Evolutionary conservation across 1,140 invertebrate species (phyloP).

Genomic region (Polypedilum vanderplanki): DNA sequence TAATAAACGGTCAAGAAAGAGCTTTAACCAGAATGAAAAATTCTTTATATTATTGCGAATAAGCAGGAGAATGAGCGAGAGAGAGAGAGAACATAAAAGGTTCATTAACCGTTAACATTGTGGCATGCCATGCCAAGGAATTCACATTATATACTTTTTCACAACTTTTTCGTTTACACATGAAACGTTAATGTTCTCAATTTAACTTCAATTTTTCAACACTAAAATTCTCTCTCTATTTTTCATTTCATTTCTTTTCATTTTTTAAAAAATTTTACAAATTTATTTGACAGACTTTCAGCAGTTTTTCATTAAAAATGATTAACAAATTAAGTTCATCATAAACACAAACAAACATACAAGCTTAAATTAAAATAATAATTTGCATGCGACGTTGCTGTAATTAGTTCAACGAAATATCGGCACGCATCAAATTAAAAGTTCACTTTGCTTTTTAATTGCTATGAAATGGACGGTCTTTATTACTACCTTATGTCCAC

Average conservation of each 20-base stretch:
- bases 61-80: background rate
- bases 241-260: too few species aligned
- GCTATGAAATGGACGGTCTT: background rate
- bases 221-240: too few species aligned
- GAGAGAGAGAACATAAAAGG: constrained; percentile 6
- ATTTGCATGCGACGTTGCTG: background rate
- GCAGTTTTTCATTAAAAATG: too few species aligned
- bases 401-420: background rate
- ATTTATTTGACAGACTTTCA: too few species aligned
- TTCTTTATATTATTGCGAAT: background rate
- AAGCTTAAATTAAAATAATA: too few species aligned
- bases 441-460: background rate
- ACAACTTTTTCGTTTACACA: background rate
- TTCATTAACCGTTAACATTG: constrained; percentile 18
- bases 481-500: background rate
- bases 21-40: background rate
- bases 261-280: too few species aligned
- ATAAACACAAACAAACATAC: too few species aligned
- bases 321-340: too few species aligned
- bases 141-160: background rate
- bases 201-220: too few species aligned
- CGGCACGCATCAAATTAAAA: background rate
- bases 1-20: constrained; percentile 17
- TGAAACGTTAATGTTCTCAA: too few species aligned
- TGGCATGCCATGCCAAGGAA: constrained; percentile 15